These are phyloP conservation scores for Agapornis roseicollis DNA, from an alignment of 2,113 vertebrate genomes.

Conservation along the genomic window DNA sequence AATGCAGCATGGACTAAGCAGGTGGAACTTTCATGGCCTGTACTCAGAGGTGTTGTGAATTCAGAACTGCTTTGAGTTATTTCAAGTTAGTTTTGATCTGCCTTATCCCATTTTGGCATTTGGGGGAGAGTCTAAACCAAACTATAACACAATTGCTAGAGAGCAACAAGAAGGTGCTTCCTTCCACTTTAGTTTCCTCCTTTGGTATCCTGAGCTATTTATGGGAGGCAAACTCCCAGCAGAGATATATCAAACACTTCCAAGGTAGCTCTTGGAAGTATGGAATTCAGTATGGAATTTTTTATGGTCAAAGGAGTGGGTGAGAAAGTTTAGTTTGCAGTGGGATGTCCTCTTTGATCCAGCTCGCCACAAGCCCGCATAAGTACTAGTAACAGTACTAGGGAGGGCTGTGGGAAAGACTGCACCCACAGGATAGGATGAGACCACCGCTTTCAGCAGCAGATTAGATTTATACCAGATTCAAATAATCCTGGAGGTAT, in stretches of 20 bases:
- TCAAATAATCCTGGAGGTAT: background rate
- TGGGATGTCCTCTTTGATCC: conserved; percentile 15
- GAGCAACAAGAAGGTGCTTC: background rate
- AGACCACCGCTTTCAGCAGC: conserved; percentile 5
- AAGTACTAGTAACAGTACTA: background rate
- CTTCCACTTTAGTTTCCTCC: background rate
- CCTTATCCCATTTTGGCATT: background rate
- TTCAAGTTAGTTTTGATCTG: background rate
- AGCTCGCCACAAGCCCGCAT: background rate
- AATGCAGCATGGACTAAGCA: background rate
- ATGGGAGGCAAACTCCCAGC: background rate
- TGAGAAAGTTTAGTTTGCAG: background rate
- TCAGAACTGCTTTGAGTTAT: background rate
- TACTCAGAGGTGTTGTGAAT: background rate
- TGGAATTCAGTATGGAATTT: background rate
- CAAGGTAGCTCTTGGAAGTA: background rate
- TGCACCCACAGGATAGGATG: background rate
- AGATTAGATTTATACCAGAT: conserved; percentile 2
- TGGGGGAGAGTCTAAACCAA: background rate
- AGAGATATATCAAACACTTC: background rate
- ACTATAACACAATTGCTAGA: background rate
- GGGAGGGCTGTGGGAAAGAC: background rate
- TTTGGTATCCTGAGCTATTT: background rate
- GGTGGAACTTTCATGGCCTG: background rate
- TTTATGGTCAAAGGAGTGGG: background rate